phyloP scores from a whole-genome alignment of 2,888 invertebrate species.

The Aplocera efformata region DNA sequence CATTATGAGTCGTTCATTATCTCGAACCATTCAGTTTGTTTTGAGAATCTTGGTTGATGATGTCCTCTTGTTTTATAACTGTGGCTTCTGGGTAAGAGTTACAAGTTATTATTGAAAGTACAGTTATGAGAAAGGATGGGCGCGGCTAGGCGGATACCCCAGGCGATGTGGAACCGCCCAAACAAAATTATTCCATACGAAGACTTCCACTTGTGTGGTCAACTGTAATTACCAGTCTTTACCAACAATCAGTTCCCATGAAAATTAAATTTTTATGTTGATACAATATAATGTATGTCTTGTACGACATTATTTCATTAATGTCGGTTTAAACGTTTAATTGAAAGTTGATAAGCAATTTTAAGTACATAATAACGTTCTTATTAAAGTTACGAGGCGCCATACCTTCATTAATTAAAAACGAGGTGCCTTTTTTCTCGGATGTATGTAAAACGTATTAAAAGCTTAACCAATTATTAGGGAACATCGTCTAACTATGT shows the following conservation, averaged over 20 bases:
- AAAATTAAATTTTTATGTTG: slow-evolving; percentile 16
- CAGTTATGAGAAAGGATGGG: slow-evolving; percentile 34
- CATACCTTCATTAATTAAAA: no score
- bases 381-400: no score
- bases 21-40: not conserved
- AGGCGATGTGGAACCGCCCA: slow-evolving; percentile 47
- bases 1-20: no score
- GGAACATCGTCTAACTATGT: no score
- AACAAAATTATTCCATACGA: slow-evolving; percentile 39
- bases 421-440: no score
- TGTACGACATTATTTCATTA: slow-evolving; percentile 6
- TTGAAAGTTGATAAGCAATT: slow-evolving; percentile 5
- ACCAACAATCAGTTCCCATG: slow-evolving; percentile 21
- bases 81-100: slow-evolving; percentile 14
- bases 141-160: slow-evolving; percentile 44
- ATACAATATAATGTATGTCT: slow-evolving; percentile 6
- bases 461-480: no score
- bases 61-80: slow-evolving; percentile 8
- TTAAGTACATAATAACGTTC: not conserved
- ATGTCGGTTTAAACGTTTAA: slow-evolving; percentile 1
- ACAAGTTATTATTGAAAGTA: slow-evolving; percentile 27
- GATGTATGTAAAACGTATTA: no score
- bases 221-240: slow-evolving; percentile 36
- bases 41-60: not conserved
- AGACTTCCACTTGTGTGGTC: slow-evolving; percentile 51